Conservation (phyloP, 2,797 vertebrate genomes). For the Gastrophryne carolinensis region DNA sequence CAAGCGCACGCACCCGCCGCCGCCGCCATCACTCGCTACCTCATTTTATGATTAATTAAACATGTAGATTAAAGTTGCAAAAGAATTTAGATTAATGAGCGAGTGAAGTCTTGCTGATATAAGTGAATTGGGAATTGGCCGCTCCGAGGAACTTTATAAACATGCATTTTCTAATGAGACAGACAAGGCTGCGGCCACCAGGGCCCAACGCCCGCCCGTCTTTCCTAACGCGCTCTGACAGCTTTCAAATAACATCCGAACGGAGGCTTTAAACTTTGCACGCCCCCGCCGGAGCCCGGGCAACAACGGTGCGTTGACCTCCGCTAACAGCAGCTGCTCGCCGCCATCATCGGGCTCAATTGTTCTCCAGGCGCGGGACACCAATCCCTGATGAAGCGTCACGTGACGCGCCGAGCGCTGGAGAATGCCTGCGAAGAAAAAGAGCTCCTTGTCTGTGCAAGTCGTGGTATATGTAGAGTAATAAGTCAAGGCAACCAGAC, state of each 20-base stretch:
- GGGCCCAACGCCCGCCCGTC: conserved; percentile 73
- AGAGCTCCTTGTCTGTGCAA: too few species aligned
- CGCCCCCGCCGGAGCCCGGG: conserved; percentile 71
- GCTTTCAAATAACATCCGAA: conserved; percentile 79
- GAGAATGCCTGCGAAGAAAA: too few species aligned
- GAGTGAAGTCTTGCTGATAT: conserved; percentile 84
- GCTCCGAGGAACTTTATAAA: conserved; percentile 81
- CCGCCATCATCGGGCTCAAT: conserved; percentile 76
- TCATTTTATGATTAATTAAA: conserved; percentile 96
- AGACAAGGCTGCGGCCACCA: conserved; percentile 81
- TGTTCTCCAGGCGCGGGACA: conserved; percentile 79
- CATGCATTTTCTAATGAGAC: conserved; percentile 81
- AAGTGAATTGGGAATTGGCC: conserved; percentile 81
- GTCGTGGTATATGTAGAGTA: too few species aligned
- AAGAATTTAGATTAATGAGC: conserved; percentile 88
- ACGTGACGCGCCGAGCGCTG: too few species aligned
- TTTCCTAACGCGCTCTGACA: conserved; percentile 84
- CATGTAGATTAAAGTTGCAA: conserved; percentile 92
- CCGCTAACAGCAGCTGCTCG: conserved; percentile 74
- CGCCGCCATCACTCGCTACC: conserved; percentile 89
- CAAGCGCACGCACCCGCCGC: conserved; percentile 82
- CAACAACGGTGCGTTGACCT: conserved; percentile 61
- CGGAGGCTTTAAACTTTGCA: conserved; percentile 77
- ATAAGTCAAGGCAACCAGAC: too few species aligned
- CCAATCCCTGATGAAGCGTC: too few species aligned